phyloP scores from a whole-genome alignment of 2,113 vertebrate species.

The Zingel zingel region DNA sequence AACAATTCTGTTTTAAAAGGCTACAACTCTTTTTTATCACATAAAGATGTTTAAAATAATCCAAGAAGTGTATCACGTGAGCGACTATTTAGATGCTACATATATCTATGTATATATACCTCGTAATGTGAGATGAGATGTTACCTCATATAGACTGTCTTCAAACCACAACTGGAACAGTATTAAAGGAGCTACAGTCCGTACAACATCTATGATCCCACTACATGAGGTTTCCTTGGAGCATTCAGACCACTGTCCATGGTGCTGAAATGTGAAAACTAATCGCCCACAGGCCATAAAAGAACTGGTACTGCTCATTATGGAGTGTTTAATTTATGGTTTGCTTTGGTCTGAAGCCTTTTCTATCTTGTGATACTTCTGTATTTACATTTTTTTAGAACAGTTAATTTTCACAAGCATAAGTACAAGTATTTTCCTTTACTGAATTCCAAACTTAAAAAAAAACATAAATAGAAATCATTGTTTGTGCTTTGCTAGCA shows the following conservation, averaged over 20 bases:
- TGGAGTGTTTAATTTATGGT: neutral
- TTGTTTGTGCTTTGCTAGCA: neutral
- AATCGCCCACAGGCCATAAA: neutral
- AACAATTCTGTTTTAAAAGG: neutral
- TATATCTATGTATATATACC: neutral
- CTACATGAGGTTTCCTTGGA: neutral
- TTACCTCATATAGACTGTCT: neutral
- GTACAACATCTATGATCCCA: too few relatives aligned
- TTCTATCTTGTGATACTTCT: neutral
- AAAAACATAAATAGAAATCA: neutral
- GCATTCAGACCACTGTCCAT: conserved; percentile 41
- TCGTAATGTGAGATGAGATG: too few relatives aligned
- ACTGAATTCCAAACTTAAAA: neutral
- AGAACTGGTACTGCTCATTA: neutral
- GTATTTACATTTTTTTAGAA: neutral
- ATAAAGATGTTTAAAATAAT: neutral
- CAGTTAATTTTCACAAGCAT: neutral
- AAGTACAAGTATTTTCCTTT: neutral
- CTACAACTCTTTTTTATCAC: neutral
- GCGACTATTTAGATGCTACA: neutral
- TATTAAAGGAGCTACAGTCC: neutral
- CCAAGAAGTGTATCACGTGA: neutral
- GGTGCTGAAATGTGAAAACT: conserved; percentile 58
- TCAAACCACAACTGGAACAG: neutral
- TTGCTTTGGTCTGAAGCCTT: neutral